Conservation (phyloP, 2,888 invertebrate species). For the Trissolcus japonicus region DNA sequence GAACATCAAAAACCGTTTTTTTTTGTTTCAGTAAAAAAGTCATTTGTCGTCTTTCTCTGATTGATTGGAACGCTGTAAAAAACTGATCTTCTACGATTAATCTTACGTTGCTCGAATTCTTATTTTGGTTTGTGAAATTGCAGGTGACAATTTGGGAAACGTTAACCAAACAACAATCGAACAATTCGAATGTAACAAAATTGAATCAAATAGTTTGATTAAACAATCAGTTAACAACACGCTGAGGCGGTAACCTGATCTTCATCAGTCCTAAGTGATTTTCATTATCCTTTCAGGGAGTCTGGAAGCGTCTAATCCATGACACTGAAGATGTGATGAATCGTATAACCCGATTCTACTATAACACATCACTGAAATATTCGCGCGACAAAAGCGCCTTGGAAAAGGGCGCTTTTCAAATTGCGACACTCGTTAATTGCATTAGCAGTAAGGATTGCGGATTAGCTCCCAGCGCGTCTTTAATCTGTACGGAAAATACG, state of each 20-base stretch:
- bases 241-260: neutral
- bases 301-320: slow-evolving; percentile 4
- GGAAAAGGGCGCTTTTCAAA: slow-evolving; percentile 23
- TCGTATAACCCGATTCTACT: neutral
- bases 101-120: too few relatives aligned
- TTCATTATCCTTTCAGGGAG: slow-evolving; percentile 11
- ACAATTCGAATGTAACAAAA: too few relatives aligned
- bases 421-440: slow-evolving; percentile 35
- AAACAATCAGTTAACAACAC: neutral
- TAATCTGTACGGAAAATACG: slow-evolving; percentile 36
- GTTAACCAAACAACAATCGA: too few relatives aligned
- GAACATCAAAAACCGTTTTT: too few relatives aligned
- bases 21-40: too few relatives aligned
- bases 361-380: slow-evolving; percentile 3
- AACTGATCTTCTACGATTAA: too few relatives aligned
- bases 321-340: neutral
- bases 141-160: too few relatives aligned
- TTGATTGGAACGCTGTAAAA: too few relatives aligned
- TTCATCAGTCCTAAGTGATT: slow-evolving; percentile 2
- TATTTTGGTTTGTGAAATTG: too few relatives aligned
- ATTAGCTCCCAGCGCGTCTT: slow-evolving; percentile 36
- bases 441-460: slow-evolving; percentile 40
- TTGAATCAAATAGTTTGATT: neutral
- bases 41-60: too few relatives aligned
- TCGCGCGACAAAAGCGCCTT: slow-evolving; percentile 18